Percentiles rank a stretch among this genome's conserved stretches.
Conservation (phyloP, 2,888 invertebrate genomes). For the Tenthredo livida region DNA sequence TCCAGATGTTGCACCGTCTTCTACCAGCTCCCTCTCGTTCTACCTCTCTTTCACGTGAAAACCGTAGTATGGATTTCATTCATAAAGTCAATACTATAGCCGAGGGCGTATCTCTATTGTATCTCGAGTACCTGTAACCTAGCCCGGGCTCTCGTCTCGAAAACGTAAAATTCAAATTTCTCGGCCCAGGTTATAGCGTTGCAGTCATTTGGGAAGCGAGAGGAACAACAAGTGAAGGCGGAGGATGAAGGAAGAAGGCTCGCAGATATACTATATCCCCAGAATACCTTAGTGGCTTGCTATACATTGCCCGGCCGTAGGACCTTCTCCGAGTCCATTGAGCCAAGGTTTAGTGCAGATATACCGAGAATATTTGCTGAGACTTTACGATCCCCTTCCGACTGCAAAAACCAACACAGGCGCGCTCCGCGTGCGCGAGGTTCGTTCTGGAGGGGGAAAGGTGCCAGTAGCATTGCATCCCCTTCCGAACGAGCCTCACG, state of each 20-base stretch:
- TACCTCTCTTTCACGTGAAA: slow-evolving; percentile 27
- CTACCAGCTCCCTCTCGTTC: neutral
- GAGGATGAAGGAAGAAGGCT: neutral
- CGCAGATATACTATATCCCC: neutral
- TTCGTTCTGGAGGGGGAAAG: too few relatives aligned
- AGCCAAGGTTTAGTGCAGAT: neutral
- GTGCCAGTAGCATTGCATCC: too few relatives aligned
- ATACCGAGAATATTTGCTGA: too few relatives aligned
- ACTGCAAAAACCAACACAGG: too few relatives aligned
- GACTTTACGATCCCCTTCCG: too few relatives aligned
- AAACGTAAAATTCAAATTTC: slow-evolving; percentile 74
- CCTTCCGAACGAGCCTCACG: too few relatives aligned
- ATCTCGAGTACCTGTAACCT: slow-evolving; percentile 74
- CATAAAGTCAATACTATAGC: slow-evolving; percentile 66
- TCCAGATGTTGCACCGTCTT: slow-evolving; percentile 41
- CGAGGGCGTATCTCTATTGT: slow-evolving; percentile 66
- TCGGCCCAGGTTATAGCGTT: slow-evolving; percentile 57
- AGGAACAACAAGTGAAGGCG: slow-evolving; percentile 7
- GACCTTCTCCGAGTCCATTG: slow-evolving; percentile 7
- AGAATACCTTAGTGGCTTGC: neutral
- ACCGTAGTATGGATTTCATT: slow-evolving; percentile 71
- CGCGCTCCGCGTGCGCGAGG: too few relatives aligned
- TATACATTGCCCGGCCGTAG: neutral
- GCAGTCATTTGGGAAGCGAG: neutral
- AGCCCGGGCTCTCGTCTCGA: slow-evolving; percentile 58